These are phyloP conservation scores for Palythoa grandiflora DNA, from an alignment of 92 coral and sea anemone genomes.

Conservation along the genomic window DNA sequence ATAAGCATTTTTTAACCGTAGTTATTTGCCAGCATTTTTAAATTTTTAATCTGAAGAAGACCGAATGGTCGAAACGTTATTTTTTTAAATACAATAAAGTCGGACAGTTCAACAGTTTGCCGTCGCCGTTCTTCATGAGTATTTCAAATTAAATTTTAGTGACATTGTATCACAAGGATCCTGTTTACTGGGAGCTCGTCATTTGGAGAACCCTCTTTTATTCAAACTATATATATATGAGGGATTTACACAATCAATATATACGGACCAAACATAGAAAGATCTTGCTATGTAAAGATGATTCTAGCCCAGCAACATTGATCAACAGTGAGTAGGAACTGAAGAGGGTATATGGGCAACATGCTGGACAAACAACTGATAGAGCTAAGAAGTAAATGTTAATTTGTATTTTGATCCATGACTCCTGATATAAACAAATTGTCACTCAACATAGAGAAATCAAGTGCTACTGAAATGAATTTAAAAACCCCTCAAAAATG, in stretches of 20 bases:
- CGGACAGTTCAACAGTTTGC: no score
- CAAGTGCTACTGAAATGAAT: constrained; percentile 5
- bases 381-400: not conserved
- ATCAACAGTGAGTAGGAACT: constrained; percentile 29
- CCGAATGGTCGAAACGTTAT: no score
- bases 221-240: no score
- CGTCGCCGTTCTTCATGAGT: no score
- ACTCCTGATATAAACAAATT: constrained; percentile 40
- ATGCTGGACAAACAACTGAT: constrained; percentile 33
- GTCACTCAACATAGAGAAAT: not conserved
- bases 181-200: no score
- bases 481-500: not conserved
- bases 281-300: constrained; percentile 15
- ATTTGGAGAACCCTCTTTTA: no score
- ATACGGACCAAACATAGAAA: constrained; percentile 37
- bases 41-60: no score
- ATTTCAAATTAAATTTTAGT: no score
- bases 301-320: constrained; percentile 46
- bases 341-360: constrained; percentile 34
- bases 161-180: no score
- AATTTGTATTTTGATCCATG: constrained; percentile 33
- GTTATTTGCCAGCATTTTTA: no score
- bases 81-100: no score
- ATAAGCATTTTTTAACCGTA: no score
- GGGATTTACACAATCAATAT: not conserved